Base-by-base conservation (phyloP, 2,113 vertebrate species). In the Clarias batrachus region DNA sequence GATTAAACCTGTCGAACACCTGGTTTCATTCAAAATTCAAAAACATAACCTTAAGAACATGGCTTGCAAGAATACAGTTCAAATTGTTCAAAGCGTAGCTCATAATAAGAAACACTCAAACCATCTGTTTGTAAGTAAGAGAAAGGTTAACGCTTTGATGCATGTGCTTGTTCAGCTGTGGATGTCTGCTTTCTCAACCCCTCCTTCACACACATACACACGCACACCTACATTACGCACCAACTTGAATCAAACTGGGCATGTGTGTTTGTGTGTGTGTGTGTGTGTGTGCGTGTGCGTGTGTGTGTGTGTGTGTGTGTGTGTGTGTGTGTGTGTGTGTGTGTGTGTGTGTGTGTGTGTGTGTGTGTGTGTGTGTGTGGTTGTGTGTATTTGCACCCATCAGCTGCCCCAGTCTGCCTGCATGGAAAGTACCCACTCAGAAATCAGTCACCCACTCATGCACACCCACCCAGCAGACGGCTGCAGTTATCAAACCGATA, bases 131-230 rank as follows among this genome's bases (percentile, higher is more conserved):
- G 19, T 86, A 41, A 70, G 12, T 76, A 11, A 30, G 33, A 82
- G 80, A 76, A 76, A 19, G 1, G 17, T 82, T 84, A 30, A 63
- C 12, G 16, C 57, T 41, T 2, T 85, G 65, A 79, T 62, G 41
- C 16, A 37, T 21, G 30, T 89, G 88, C 84, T 89, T 90, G 59
- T 81, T 89, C 87, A 90, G 86, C 85, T 88, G 82, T 57, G 82
- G 81, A 80, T 23, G 41, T 70, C 33, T 78, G 60, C 81, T 82
- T 78, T 86, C 86, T 66, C 37, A 76, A 54, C 41, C 23, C 81
- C 66, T 68, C 68, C 33, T 16, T 41, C 82, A 76, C 56, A 84
- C 60, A 65, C 23, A 82, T 25, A 68, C 59, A 66, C 79, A 68
- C 59, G 66, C 56, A 80, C 76, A 48, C 54, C 4, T 21, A 41